Base-by-base conservation (phyloP, 1,140 invertebrate genomes). In the Drosophila setifemur region DNA sequence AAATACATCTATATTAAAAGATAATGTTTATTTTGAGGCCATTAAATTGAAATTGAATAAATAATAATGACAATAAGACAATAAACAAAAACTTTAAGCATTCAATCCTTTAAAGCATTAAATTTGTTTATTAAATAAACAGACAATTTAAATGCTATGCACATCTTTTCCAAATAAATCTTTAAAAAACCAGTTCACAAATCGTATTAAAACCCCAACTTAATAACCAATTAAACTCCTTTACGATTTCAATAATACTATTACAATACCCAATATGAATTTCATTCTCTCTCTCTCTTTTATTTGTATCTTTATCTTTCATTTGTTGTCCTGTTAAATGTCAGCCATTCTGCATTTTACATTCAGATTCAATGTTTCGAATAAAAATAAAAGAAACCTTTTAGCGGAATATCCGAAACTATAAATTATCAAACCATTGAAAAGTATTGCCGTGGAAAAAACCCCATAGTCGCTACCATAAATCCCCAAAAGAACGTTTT, bases 361-460 rank as follows among this genome's bases (percentile, higher is more conserved):
- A 45, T 28, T 7, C 54, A 45, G 54, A 61, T 64, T 58, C 39
- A 26, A 64, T 64, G 29, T 47, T 61, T 37, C 54, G 42, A 61
- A 64, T 61, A 64, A 40, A 63, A 43, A 47, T 40, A 29, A 18
- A n/a, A 45, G 35, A 42, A 69, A 11, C 43, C 44, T 40, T 71
- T 69, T 70, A 70, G 26, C 31, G 45, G 44, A 70, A 70, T 71
- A 71, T 45, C 53, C 47, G 40, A 68, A 73, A 82, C 78, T 73
- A 82, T 82, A 82, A 82, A 82, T 82, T 82, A 82, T 85, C 63
- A 57, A 76, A 28, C 53, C 61, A 83, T 83, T 82, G 67, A 69
- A 57, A 60, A 73, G 57, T 43, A 58, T 14, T 60, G 61, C 69
- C 49, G 28, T 50, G 54, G 57, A 68, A 66, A 70, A 52, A 40